Evolutionary conservation across 2,888 invertebrate genomes (phyloP).

Genomic region (Sphinx pinastri): DNA sequence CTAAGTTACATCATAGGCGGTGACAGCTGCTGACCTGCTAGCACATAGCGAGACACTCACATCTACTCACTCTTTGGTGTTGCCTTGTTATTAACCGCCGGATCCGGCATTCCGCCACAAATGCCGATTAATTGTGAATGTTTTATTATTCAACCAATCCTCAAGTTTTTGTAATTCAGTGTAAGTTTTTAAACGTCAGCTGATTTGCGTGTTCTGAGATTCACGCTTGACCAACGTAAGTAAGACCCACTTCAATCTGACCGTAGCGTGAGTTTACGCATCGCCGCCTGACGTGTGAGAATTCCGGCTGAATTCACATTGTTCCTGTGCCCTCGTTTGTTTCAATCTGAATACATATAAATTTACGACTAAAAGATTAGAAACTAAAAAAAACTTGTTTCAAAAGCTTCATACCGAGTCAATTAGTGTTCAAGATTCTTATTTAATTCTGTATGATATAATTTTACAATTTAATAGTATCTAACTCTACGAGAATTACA

Average conservation of each 20-base stretch:
- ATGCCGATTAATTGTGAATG: constrained; percentile 2
- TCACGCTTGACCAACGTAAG: constrained; percentile 54
- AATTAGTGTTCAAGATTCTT: neutral
- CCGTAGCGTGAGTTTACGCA: constrained; percentile 74
- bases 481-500: neutral
- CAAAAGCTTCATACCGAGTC: too few relatives aligned
- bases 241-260: constrained; percentile 64
- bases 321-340: constrained; percentile 69
- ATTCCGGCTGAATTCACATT: constrained; percentile 66
- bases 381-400: constrained; percentile 17
- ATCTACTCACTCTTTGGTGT: neutral
- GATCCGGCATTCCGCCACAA: constrained; percentile 4
- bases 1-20: neutral
- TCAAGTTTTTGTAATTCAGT: neutral
- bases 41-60: neutral
- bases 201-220: constrained; percentile 57
- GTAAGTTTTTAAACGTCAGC: neutral
- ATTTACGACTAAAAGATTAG: constrained; percentile 4
- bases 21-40: neutral
- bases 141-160: neutral
- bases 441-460: too few relatives aligned
- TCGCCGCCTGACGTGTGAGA: constrained; percentile 76
- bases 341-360: constrained; percentile 27
- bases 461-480: too few relatives aligned
- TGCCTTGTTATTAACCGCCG: neutral